Conservation (phyloP, 2,888 invertebrate species). For the Melanotus villosus region DNA sequence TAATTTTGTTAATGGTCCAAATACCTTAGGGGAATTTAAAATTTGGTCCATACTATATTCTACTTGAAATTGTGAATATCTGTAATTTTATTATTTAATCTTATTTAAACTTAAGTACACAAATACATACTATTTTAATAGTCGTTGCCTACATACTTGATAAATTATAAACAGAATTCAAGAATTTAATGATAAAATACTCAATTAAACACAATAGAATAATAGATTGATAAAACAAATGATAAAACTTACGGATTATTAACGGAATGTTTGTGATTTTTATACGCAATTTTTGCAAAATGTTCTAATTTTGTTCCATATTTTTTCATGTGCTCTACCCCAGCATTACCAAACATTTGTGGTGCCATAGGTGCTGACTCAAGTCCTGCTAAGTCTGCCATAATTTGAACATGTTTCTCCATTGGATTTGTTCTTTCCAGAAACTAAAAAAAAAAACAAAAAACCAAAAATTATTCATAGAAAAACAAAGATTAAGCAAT, state of each 20-base stretch:
- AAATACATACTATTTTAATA: too few relatives aligned
- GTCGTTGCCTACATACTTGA: too few relatives aligned
- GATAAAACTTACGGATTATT: conserved; percentile 87
- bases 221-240: background rate
- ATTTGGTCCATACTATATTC: conserved; percentile 94
- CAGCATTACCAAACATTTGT: conserved; percentile 98
- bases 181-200: background rate
- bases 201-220: background rate
- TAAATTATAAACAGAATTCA: too few relatives aligned
- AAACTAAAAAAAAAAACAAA: conserved; percentile 72
- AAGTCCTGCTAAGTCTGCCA: conserved; percentile 88
- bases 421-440: conserved; percentile 90
- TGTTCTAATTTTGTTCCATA: conserved; percentile 95
- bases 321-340: conserved; percentile 94
- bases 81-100: conserved; percentile 62
- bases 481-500: too few relatives aligned
- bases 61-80: conserved; percentile 93
- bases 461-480: too few relatives aligned
- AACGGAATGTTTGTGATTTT: conserved; percentile 96
- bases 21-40: conserved; percentile 87
- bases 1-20: conserved; percentile 93
- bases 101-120: too few relatives aligned
- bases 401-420: conserved; percentile 88
- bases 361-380: conserved; percentile 90
- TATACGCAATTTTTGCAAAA: conserved; percentile 97